A percentile compares a stretch with the other conserved stretches of the same genome.
Conservation (phyloP, 2,113 vertebrate genomes). For the Callospermophilus lateralis region DNA sequence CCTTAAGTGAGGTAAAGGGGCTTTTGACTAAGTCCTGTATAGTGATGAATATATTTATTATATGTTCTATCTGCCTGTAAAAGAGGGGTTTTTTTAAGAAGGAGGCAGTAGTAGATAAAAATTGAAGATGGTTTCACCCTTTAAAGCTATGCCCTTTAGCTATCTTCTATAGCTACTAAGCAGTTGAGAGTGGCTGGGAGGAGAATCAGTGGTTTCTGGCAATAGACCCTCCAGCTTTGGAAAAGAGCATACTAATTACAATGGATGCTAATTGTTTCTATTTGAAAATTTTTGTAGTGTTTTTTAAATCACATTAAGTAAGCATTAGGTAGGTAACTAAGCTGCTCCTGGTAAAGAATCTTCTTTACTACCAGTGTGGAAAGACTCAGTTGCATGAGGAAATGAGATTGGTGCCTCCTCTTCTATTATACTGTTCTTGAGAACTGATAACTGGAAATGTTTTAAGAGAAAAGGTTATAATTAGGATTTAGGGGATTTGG, state of each 20-base stretch:
- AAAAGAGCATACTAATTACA: constrained; percentile 86
- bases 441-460: constrained; percentile 68
- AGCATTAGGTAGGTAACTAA: constrained; percentile 82
- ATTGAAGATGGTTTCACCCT: constrained; percentile 27
- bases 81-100: background rate
- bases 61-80: background rate
- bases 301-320: constrained; percentile 86
- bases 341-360: constrained; percentile 65
- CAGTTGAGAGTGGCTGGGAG: background rate
- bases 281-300: constrained; percentile 84
- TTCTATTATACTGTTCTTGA: constrained; percentile 41
- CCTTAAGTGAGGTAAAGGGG: background rate
- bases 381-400: constrained; percentile 67
- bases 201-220: constrained; percentile 75
- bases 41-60: constrained; percentile 31
- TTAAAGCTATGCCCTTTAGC: background rate
- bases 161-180: background rate
- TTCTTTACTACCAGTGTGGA: constrained; percentile 48
- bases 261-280: constrained; percentile 87
- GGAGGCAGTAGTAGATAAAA: background rate
- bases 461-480: constrained; percentile 61
- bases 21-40: background rate
- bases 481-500: constrained; percentile 20
- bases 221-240: constrained; percentile 79
- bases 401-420: constrained; percentile 67